Percentiles rank a stretch among this genome's conserved stretches.
These are phyloP conservation scores for Vidua chalybeata DNA, from an alignment of 2,113 vertebrate species.

Conservation along the genomic window DNA sequence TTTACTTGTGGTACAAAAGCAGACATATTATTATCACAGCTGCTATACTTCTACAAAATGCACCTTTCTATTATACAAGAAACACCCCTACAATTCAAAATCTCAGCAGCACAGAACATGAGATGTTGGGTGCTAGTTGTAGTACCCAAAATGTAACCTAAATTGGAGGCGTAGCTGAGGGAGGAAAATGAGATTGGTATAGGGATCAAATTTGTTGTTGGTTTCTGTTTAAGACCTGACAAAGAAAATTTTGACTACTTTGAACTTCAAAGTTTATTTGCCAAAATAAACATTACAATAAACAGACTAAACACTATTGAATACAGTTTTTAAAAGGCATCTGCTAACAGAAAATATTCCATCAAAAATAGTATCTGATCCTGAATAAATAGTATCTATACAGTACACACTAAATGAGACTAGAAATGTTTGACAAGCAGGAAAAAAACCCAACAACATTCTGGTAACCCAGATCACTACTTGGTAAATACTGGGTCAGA, in stretches of 20 bases:
- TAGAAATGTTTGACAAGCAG: neutral
- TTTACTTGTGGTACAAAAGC: neutral
- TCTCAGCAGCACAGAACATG: neutral
- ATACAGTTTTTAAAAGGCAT: neutral
- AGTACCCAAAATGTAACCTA: neutral
- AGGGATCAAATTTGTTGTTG: neutral
- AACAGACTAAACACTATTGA: neutral
- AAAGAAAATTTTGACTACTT: neutral
- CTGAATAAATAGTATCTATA: neutral
- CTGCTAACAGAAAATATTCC: neutral
- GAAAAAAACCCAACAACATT: neutral
- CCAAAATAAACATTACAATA: neutral
- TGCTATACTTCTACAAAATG: neutral
- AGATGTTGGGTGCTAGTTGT: accelerated
- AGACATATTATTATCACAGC: neutral
- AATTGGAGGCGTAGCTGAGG: accelerated
- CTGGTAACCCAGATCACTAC: neutral
- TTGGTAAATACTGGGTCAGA: neutral
- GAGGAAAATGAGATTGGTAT: accelerated
- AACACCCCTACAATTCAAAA: neutral
- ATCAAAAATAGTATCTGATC: neutral
- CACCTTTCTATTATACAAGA: neutral
- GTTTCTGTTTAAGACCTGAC: neutral
- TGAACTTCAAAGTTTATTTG: neutral
- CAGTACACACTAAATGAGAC: neutral